Conservation (phyloP, 2,888 invertebrate genomes). For the Taphrorychus bicolor region DNA sequence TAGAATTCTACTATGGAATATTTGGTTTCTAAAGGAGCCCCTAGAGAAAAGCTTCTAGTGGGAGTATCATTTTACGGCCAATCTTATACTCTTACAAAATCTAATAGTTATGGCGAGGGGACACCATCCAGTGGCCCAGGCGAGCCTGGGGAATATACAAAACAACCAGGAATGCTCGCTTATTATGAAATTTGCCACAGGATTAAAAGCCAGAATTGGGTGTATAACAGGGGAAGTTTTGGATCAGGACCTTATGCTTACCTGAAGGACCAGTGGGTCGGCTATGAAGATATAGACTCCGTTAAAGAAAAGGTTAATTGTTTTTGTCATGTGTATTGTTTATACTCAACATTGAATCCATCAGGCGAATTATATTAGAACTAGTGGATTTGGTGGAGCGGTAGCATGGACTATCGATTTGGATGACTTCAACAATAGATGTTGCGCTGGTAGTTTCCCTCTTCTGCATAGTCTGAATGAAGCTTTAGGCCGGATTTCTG, state of each 20-base stretch:
- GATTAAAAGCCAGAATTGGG: conserved; percentile 74
- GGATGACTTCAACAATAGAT: conserved; percentile 86
- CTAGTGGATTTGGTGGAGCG: conserved; percentile 79
- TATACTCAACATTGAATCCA: conserved; percentile 8
- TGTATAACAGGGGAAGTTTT: conserved; percentile 64
- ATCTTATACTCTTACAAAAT: conserved; percentile 72
- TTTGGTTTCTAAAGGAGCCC: conserved; percentile 75
- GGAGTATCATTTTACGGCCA: conserved; percentile 91
- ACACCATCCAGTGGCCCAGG: conserved; percentile 77
- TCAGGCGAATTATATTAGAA: conserved; percentile 73
- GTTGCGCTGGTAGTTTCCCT: conserved; percentile 82
- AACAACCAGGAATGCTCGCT: conserved; percentile 86
- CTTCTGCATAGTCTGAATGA: conserved; percentile 78
- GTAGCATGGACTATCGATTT: conserved; percentile 89
- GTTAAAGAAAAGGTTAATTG: conserved; percentile 72
- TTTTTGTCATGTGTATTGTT: background rate
- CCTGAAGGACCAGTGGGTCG: conserved; percentile 85
- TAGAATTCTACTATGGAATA: conserved; percentile 84
- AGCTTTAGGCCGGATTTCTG: conserved; percentile 70
- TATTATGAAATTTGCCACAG: conserved; percentile 86
- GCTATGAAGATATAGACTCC: conserved; percentile 83
- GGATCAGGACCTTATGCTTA: conserved; percentile 79
- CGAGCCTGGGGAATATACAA: conserved; percentile 79
- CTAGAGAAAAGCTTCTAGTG: conserved; percentile 77
- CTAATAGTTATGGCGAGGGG: conserved; percentile 64